These are phyloP conservation scores for Gallinago paraguaiae DNA, from an alignment of 2,113 vertebrate genomes.

Conservation along the genomic window DNA sequence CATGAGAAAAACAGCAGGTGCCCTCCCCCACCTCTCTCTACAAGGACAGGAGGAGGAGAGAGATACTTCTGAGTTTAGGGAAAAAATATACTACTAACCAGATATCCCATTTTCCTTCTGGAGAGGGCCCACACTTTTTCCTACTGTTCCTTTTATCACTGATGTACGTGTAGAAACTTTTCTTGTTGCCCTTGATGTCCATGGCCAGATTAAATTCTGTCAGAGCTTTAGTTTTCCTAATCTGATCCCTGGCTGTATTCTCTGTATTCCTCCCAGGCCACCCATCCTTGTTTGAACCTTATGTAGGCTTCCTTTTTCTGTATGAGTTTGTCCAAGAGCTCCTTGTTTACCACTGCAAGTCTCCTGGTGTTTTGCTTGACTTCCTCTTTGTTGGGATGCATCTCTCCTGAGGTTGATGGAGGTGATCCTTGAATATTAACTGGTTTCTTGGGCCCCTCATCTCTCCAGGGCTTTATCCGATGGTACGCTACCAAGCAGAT, in stretches of 20 bases:
- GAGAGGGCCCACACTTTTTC: not conserved
- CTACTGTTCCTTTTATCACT: not conserved
- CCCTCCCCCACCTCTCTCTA: too few species aligned
- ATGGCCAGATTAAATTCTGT: not conserved
- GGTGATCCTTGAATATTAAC: not conserved
- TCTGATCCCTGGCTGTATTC: not conserved
- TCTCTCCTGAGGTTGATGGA: not conserved
- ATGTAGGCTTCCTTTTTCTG: not conserved
- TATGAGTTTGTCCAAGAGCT: not conserved
- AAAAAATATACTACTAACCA: not conserved
- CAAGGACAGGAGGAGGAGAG: too few species aligned
- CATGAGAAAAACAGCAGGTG: too few species aligned
- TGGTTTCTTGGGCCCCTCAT: not conserved
- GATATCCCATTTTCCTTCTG: not conserved
- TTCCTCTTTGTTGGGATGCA: not conserved
- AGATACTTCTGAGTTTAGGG: too few species aligned
- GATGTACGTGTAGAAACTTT: too few species aligned
- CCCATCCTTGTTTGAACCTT: not conserved
- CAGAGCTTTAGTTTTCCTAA: not conserved
- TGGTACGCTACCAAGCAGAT: not conserved
- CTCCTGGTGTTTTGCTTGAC: not conserved
- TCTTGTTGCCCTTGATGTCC: not conserved
- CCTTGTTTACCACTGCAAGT: not conserved
- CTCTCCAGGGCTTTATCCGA: not conserved
- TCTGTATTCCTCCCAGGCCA: not conserved